Evolutionary conservation across 2,888 invertebrate species (phyloP).

Genomic region (Drosophila longiperda): DNA sequence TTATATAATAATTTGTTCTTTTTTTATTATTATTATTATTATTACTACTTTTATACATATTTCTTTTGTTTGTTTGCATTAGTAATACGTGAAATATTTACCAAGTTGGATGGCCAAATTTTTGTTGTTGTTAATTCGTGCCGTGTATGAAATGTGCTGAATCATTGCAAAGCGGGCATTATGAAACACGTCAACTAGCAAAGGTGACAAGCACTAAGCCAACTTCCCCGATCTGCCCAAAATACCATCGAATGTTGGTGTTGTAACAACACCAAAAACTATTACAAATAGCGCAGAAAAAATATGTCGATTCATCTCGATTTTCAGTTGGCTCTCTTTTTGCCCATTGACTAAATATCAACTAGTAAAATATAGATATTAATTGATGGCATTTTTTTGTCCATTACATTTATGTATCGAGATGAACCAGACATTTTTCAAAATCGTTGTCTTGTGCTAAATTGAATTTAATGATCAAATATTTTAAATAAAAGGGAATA

Average conservation of each 20-base stretch:
- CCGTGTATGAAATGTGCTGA: slow-evolving; percentile 16
- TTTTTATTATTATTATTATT: background rate
- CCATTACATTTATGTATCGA: background rate
- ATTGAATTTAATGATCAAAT: too few relatives aligned
- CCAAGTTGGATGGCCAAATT: slow-evolving; percentile 19
- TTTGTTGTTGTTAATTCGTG: slow-evolving; percentile 19
- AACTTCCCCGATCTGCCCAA: slow-evolving; percentile 10
- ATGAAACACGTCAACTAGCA: slow-evolving; percentile 39
- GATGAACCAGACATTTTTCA: background rate
- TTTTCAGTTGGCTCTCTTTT: background rate
- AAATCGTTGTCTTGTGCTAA: too few relatives aligned
- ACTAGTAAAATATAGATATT: background rate
- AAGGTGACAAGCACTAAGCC: slow-evolving; percentile 32
- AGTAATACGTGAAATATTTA: background rate
- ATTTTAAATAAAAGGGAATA: too few relatives aligned
- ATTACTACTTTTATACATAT: background rate
- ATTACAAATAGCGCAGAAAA: background rate
- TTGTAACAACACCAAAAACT: slow-evolving; percentile 18
- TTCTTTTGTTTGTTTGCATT: background rate
- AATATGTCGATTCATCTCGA: background rate
- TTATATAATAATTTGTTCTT: slow-evolving; percentile 13
- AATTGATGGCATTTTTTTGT: background rate
- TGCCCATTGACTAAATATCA: too few relatives aligned
- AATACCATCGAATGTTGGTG: background rate
- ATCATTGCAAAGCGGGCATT: slow-evolving; percentile 22